Conservation (phyloP, 2,113 vertebrate species). For the Turdus rufiventris region DNA sequence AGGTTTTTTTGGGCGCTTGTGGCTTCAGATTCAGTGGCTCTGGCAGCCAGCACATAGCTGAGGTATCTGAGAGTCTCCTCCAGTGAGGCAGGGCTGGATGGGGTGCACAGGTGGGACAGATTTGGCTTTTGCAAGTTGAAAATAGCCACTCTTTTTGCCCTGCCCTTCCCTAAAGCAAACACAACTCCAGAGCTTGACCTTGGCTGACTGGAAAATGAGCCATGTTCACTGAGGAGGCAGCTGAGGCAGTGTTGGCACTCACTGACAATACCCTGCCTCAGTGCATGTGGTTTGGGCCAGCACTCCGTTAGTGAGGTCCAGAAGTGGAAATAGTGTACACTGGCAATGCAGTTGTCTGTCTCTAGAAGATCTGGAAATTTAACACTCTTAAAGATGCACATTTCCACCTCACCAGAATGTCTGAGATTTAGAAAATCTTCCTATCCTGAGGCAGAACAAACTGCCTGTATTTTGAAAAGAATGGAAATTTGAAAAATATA, state of each 20-base stretch:
- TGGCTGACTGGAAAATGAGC: neutral
- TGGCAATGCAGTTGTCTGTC: neutral
- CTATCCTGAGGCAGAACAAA: neutral
- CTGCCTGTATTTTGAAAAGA: neutral
- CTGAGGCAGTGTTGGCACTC: neutral
- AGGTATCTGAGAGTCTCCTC: neutral
- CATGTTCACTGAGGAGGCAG: neutral
- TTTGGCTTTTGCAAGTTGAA: neutral
- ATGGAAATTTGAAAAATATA: neutral
- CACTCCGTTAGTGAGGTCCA: neutral
- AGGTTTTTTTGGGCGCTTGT: neutral
- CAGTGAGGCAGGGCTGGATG: neutral
- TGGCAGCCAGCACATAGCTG: neutral
- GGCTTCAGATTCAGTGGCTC: neutral
- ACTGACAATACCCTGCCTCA: neutral
- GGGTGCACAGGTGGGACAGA: neutral
- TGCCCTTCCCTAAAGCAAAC: neutral
- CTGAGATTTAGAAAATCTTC: neutral
- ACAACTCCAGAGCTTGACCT: neutral
- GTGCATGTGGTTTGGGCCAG: neutral
- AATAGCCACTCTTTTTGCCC: neutral
- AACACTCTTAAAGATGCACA: neutral
- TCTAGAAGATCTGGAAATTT: neutral
- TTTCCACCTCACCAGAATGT: neutral
- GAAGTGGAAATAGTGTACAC: neutral